Percentiles rank a stretch among this genome's conserved stretches.
Conservation (phyloP, 2,888 invertebrate genomes). For the Agrenia bidenticulata region DNA sequence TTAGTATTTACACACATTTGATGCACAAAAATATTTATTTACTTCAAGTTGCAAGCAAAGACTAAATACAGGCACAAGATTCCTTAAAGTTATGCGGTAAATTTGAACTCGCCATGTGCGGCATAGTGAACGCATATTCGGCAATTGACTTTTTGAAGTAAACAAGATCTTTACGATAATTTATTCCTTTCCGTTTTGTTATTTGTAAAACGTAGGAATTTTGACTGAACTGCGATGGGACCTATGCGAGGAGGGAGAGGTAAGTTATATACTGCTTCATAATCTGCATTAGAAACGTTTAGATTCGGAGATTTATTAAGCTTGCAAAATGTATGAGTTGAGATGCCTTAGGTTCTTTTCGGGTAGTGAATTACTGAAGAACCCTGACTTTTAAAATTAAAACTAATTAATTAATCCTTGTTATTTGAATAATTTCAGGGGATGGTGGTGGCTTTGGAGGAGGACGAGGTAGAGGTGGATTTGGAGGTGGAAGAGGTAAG, state of each 20-base stretch:
- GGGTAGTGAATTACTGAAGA: too few species aligned
- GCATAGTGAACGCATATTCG: neutral
- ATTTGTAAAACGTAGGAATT: neutral
- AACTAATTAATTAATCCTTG: too few species aligned
- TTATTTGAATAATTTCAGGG: neutral
- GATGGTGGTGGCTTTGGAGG: constrained; percentile 11
- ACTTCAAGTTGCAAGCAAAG: neutral
- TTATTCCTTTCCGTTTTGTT: neutral
- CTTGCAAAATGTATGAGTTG: too few species aligned
- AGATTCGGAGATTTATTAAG: too few species aligned
- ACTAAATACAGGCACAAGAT: neutral
- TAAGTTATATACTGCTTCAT: neutral
- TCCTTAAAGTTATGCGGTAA: too few species aligned
- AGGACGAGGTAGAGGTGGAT: constrained; percentile 12
- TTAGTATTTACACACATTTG: too few species aligned
- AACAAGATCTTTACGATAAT: too few species aligned
- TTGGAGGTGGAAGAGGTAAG: constrained; percentile 6
- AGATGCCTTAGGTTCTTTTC: too few species aligned
- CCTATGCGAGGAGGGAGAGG: constrained; percentile 16
- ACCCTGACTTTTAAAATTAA: too few species aligned
- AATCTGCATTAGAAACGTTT: too few species aligned
- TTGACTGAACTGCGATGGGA: neutral
- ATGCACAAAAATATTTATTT: too few species aligned
- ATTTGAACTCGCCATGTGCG: constrained; percentile 5
- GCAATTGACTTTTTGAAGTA: neutral